Evolutionary conservation across 2,113 vertebrate species (phyloP).

Genomic region (Pseudorasbora parva): DNA sequence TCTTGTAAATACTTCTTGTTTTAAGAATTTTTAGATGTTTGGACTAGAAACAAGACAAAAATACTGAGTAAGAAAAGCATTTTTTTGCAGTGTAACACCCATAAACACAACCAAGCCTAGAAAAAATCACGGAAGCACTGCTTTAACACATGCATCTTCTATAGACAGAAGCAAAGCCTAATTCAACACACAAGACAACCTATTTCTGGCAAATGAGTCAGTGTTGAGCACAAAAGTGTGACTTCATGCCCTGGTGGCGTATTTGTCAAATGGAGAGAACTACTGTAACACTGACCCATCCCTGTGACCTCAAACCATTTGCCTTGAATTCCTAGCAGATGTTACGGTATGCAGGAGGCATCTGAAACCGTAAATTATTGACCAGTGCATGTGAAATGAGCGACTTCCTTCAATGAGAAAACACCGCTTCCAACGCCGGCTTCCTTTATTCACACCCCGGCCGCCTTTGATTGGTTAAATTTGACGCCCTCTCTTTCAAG

Average conservation of each 20-base stretch:
- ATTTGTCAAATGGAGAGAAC: conserved; percentile 9
- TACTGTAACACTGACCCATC: conserved; percentile 46
- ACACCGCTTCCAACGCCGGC: conserved; percentile 61
- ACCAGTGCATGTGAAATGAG: conserved; percentile 69
- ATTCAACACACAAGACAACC: neutral
- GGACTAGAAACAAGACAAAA: too few species aligned
- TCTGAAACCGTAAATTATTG: conserved; percentile 66
- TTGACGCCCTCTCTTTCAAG: conserved; percentile 79
- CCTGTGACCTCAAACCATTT: conserved; percentile 65
- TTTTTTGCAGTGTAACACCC: too few species aligned
- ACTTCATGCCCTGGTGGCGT: neutral
- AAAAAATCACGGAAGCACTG: too few species aligned
- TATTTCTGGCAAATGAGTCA: neutral
- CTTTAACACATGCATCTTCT: neutral
- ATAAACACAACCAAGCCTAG: too few species aligned
- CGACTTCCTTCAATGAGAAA: conserved; percentile 70
- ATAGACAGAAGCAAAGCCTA: neutral
- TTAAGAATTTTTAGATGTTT: too few species aligned
- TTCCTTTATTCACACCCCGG: conserved; percentile 63
- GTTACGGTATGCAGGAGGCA: conserved; percentile 59
- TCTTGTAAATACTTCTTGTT: too few species aligned
- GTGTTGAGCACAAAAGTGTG: neutral
- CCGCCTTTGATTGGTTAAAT: conserved; percentile 73
- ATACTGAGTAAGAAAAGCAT: too few species aligned
- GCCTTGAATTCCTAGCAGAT: conserved; percentile 54